phyloP scores from a whole-genome alignment of 2,888 invertebrate species.

The Ichneumoninae sp. region DNA sequence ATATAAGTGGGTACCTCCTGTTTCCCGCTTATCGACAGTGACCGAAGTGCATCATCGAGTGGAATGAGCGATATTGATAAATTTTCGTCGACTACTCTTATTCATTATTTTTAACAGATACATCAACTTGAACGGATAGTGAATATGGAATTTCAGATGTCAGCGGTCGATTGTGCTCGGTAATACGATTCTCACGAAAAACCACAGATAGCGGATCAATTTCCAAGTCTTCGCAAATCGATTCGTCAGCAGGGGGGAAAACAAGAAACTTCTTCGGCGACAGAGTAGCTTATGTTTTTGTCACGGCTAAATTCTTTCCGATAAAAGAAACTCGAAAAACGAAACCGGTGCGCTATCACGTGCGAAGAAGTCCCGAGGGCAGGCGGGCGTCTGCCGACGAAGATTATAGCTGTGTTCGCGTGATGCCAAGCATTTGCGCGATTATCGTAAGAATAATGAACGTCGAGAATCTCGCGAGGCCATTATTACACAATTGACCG shows the following conservation, averaged over 20 bases:
- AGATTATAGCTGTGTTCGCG: constrained; percentile 48
- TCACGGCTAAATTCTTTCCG: neutral
- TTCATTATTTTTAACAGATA: neutral
- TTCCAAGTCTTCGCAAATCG: constrained; percentile 2
- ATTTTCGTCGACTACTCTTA: constrained; percentile 10
- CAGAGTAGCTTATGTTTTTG: neutral
- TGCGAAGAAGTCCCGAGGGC: constrained; percentile 2
- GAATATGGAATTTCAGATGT: constrained; percentile 58
- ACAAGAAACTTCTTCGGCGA: too few species aligned
- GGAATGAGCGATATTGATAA: neutral
- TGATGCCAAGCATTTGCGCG: constrained; percentile 38
- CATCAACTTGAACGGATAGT: neutral
- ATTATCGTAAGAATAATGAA: constrained; percentile 58
- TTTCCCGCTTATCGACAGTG: neutral
- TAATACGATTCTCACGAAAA: constrained; percentile 56
- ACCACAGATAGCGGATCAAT: constrained; percentile 44
- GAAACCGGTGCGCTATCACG: neutral
- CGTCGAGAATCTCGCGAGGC: constrained; percentile 51
- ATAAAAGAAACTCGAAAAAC: neutral
- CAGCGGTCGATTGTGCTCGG: constrained; percentile 44
- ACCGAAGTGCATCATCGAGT: neutral
- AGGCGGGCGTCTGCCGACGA: constrained; percentile 14
- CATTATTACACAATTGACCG: constrained; percentile 59
- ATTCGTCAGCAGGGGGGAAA: neutral
- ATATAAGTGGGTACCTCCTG: neutral